Percentiles rank a stretch among this genome's conserved stretches.
Conservation (phyloP, 53 echinoderm and acorn worm species). For the Henricia sp. region DNA sequence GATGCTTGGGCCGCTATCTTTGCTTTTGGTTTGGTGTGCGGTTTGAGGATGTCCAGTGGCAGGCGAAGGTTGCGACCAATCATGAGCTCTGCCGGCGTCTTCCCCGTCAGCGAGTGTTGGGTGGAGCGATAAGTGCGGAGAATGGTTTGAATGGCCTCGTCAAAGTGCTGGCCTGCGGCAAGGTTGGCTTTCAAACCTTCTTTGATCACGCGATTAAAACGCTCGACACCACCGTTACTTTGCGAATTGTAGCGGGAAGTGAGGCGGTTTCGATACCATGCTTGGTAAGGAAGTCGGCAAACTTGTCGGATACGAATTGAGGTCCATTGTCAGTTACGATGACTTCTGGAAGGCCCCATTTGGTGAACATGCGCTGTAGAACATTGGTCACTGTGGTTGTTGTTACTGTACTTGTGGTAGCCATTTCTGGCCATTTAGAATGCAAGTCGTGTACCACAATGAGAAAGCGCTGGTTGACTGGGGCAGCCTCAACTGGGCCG, state of each 20-base stretch:
- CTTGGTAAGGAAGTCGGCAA: conserved; percentile 34
- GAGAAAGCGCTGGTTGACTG: conserved; percentile 44
- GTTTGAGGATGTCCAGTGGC: conserved; percentile 44
- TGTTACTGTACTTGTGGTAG: conserved; percentile 62
- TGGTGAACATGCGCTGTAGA: conserved; percentile 49
- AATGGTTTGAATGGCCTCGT: conserved; percentile 53
- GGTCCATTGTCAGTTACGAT: conserved; percentile 64
- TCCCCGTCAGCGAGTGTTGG: conserved; percentile 53
- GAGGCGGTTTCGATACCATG: conserved; percentile 44
- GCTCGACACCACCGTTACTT: conserved; percentile 60
- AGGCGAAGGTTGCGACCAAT: conserved; percentile 48
- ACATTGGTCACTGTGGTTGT: conserved; percentile 50
- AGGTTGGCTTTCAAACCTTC: conserved; percentile 65
- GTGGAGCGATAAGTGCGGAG: conserved; percentile 48
- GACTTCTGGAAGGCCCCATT: conserved; percentile 54
- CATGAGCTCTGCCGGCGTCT: conserved; percentile 69
- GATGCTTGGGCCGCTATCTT: conserved; percentile 14
- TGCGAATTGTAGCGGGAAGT: conserved; percentile 68
- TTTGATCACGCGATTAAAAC: conserved; percentile 52
- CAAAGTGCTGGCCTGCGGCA: conserved; percentile 44
- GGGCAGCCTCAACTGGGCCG: conserved; percentile 60
- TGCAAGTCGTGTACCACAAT: conserved; percentile 67
- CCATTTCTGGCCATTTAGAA: conserved; percentile 70
- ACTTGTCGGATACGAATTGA: conserved; percentile 59
- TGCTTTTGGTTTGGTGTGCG: background rate